These are phyloP conservation scores for Phasianus colchicus DNA, from an alignment of 2,113 vertebrate genomes.

Conservation along the genomic window DNA sequence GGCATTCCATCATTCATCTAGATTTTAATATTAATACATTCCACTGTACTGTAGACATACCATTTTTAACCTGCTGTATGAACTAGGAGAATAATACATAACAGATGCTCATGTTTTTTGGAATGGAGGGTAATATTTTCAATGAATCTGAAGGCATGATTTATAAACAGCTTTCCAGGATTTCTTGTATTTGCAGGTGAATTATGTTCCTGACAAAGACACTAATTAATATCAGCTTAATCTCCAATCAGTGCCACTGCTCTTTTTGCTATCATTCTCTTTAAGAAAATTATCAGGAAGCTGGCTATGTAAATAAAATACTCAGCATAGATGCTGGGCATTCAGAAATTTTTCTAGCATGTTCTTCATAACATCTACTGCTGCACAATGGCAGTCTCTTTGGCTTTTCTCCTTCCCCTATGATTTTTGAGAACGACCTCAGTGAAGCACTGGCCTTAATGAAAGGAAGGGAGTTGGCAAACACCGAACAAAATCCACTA, in stretches of 20 bases:
- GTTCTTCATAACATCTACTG: not conserved
- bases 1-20: not conserved
- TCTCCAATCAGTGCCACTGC: not conserved
- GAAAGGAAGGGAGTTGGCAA: not conserved
- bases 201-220: not conserved
- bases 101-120: fast-evolving
- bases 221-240: not conserved
- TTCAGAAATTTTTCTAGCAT: not conserved
- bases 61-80: not conserved
- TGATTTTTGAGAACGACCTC: not conserved
- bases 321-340: not conserved
- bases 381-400: not conserved
- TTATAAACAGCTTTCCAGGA: not conserved
- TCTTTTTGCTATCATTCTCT: not conserved
- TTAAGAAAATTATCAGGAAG: not conserved
- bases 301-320: not conserved
- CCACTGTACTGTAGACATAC: not conserved
- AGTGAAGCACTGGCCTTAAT: not conserved
- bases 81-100: not conserved
- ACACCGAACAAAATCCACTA: fast-evolving
- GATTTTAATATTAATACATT: not conserved
- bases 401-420: not conserved
- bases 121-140: not conserved
- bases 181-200: not conserved
- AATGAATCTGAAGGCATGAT: not conserved